Base-by-base conservation (phyloP, 1,140 invertebrate species). In the Zaprionus gabonicus region DNA sequence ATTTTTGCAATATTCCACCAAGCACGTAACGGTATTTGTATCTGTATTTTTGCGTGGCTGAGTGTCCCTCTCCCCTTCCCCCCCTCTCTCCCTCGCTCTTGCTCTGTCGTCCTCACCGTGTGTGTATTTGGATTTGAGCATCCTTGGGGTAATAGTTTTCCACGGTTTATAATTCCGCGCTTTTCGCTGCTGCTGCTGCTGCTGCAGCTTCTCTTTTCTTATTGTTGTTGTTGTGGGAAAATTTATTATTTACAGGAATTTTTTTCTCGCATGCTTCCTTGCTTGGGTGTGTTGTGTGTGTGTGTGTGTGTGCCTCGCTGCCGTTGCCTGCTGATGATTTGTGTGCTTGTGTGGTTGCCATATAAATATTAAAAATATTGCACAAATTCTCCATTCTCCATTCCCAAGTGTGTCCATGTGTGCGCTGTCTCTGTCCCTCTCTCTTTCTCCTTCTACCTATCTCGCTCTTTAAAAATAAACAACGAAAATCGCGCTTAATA, bases 301-400 rank as follows among this genome's bases (percentile, higher is more conserved):
- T n/a, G n/a, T 17, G 58, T 66, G 46, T 23, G 17, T 70, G 57
- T 65, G 44, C 66, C 49, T 53, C 55, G 59, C 56, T 80, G 51
- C 56, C 73, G 78, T 63, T 76, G 82, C 82, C 83, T 87, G 84
- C 78, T 83, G 78, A 84, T 87, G 84, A 87, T 87, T 87, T 87
- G 85, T 87, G 84, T 84, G 84, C 81, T 71, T 72, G 78, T 88
- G 78, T 81, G 82, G 81, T 83, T 78, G 85, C 84, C 81, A 88
- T 88, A 87, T 87, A 87, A 87, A 87, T 87, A 87, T 87, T 88
- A 88, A 87, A 87, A 87, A 87, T 88, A 84, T 87, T 88, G 85
- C 81, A 87, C 78, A 81, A 87, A 88, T 84, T 76, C 79, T 81
- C 78, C 81, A 88, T 84, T 76, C 79, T 81, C 78, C 81, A 65